Evolutionary conservation across 2,888 invertebrate genomes (phyloP), one percentile per base, ranked within the genome.

Genomic region (Agonopterix alstromeriana): DNA sequence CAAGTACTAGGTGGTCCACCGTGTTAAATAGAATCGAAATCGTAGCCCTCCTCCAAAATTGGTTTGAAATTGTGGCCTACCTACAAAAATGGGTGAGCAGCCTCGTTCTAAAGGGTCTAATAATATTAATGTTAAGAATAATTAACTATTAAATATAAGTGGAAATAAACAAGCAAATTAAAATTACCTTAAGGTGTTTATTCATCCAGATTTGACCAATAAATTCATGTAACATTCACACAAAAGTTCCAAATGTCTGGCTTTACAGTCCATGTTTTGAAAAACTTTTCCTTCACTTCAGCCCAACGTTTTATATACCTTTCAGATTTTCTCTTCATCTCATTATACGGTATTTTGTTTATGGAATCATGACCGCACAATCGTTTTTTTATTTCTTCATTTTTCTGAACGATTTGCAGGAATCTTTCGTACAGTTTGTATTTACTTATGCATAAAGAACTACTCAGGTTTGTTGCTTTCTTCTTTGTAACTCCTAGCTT

Each of bases 401-500:
- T 67, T 17, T 66, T 68, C 1, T 73, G 63, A 35, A 90, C 50
- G 48, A 90, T 56, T 10, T 75, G 61, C 11, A 87, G 49, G 61
- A 91, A 93, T 45, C 59, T 79, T 54, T 75, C 73, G 45, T 91
- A 85, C 3, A 93, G 55, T 54, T 82, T 82, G 58, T 83, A 85
- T 78, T 92, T 92, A 58, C 90, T 90, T 41, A 92, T 83, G 46
- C 82, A 72, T 49, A 93, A 70, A 38, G 84, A 82, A 44, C 75
- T 84, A 10, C 70, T 83, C 11, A 77, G 74, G 14, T 65, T 70
- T 46, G 75, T 70, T 27, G 76, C 64, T 51, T 82, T 85, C 64
- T 93, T 95, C 69, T 93, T 95, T 0, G 95, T 96, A 1, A 92
- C 84, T 3, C 97, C 97, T 70, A 95, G 93, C 54, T 92, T 94